Evolutionary conservation across 2,113 vertebrate species (phyloP).

Genomic region (Esox niger): DNA sequence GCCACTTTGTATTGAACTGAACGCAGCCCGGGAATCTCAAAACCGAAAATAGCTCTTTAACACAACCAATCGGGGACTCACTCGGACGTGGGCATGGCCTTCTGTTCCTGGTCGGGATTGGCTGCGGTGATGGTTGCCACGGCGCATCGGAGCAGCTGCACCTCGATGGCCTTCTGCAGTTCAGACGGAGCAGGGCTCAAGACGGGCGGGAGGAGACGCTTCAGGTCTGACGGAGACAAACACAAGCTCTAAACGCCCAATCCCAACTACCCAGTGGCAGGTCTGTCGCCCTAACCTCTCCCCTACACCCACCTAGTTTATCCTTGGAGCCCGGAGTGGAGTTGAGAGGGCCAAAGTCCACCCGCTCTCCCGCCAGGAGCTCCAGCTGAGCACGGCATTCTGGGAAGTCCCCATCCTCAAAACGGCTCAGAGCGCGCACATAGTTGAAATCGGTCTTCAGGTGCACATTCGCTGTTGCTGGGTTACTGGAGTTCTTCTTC

Average conservation of each 20-base stretch:
- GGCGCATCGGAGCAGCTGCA: conserved; percentile 90
- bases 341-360: conserved; percentile 86
- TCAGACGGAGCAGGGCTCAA: conserved; percentile 93
- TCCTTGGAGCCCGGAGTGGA: conserved; percentile 79
- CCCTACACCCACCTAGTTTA: conserved; percentile 83
- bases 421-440: conserved; percentile 90
- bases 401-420: conserved; percentile 87
- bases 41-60: too few relatives aligned
- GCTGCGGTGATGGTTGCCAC: conserved; percentile 81
- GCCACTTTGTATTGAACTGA: too few relatives aligned
- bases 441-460: conserved; percentile 96
- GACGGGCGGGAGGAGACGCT: conserved; percentile 89
- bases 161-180: conserved; percentile 95
- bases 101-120: conserved; percentile 84
- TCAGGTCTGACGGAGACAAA: conserved; percentile 82
- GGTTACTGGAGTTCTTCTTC: conserved; percentile 83
- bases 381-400: conserved; percentile 90
- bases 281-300: too few relatives aligned
- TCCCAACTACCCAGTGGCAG: too few relatives aligned
- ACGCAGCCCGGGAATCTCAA: too few relatives aligned
- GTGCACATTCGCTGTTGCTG: conserved; percentile 69
- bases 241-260: conserved; percentile 5
- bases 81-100: conserved; percentile 81
- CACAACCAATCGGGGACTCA: conserved; percentile 63
- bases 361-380: conserved; percentile 93